Base-by-base conservation (phyloP, 2,888 invertebrate species). In the Eremobia ochroleuca region DNA sequence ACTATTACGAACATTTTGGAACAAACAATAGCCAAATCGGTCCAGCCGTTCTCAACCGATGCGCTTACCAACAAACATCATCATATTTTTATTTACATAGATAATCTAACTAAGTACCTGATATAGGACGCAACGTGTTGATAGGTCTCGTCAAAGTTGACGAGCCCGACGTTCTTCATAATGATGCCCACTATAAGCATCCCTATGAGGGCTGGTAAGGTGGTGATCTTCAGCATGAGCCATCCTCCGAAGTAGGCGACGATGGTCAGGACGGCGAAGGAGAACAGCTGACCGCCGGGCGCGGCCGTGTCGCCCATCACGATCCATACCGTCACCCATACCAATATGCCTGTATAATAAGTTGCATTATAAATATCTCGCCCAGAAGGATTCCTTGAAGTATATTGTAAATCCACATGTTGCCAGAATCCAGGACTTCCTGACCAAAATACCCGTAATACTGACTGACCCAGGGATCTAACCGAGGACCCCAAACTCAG, bases 181-280 rank as follows among this genome's bases (percentile, higher is more conserved):
- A 98, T 88, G 72, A 99, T 97, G 87, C 99, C 99, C 64, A 98
- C 98, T 87, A 98, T 94, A 34, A 99, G 97, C 98, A 99, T 99
- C 71, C 99, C 99, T 87, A 99, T 98, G 25, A 99, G 97, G 1
- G 98, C 98, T 2, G 99, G 99, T 78, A 99, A 95, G 18, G 98
- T 98, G 37, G 98, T 98, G 85, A 98, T 95, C 88, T 97, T 97
- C 81, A 98, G 97, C 94, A 98, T 97, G 43, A 98, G 92, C 98
- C 98, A 98, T 72, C 99, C 99, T 18, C 98, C 98, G 89, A 98
- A 98, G 94, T 99, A 97, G 0, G 98, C 98, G 21, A 97, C 97
- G 85, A 99, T 97, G 67, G 98, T 97, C 3, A 99, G 97, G 1
- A 98, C 97, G 0, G 98, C 98, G 34, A 99, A 95, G 84, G 98